Evolutionary conservation across 92 coral and sea anemone species (phyloP), one percentile per base, ranked within the genome.

Genomic region (Virgularia gustaviana): DNA sequence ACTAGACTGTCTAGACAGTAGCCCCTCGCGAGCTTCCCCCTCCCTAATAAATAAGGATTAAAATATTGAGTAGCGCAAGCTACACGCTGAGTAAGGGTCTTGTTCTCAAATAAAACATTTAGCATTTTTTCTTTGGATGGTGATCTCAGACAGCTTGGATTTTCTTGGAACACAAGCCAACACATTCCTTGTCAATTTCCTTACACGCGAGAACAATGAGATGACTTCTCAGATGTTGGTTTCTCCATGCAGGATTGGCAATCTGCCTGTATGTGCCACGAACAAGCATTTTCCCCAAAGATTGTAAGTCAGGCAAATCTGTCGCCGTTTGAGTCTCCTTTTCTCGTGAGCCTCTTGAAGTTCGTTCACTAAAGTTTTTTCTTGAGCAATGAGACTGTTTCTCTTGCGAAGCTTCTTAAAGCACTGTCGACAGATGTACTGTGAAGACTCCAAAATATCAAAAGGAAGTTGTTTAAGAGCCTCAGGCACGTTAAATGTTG

Each of bases 81-180:
- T n/a, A n/a, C n/a, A n/a, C n/a, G n/a, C n/a, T n/a, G n/a, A n/a
- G n/a, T n/a, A n/a, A n/a, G n/a, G n/a, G n/a, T 53, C 29, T 53
- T 29, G 3, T 53, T 22, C 6, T 53, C 60, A 53, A 53, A 53
- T 27, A 57, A 52, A 77, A 60, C 76, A 31, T 71, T 59, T 8
- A 27, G 76, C 67, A 35, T 75, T 66, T 42, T 72, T 62, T 54
- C 72, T 72, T 51, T 74, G 37, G 49, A 63, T 70, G 56, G 77
- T 9, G 70, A 75, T 34, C 60, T 30, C 60, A 53, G 30, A 12
- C 25, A n/a, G n/a, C 60, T 53, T 53, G 60, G 60, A 1, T 53
- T 53, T 53, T 53, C 30, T 53, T 53, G 2, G 60, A 53, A 22
- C 60, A 53, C 60, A 53, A 53, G 25, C 27, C 60, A n/a, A 53